Base-by-base conservation (phyloP, 64 coral and sea anemone genomes). In the Montipora foliosa region DNA sequence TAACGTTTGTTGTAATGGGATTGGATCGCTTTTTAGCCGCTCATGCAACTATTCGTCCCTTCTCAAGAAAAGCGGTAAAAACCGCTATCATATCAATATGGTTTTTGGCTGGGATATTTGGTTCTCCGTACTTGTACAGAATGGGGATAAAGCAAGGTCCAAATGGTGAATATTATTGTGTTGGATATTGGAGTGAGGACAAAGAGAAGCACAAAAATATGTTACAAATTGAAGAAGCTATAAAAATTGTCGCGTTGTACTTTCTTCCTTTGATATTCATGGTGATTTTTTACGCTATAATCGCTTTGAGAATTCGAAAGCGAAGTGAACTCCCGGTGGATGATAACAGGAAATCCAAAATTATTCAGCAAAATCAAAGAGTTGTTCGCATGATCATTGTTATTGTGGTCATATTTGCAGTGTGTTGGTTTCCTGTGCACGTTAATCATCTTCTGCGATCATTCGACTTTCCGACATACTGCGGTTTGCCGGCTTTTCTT, bases 351-450 rank as follows among this genome's bases (percentile, higher is more conserved):
- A 49, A 75, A 37, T 52, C 44, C 47, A 88, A 50, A 77, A 88
- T 93, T 20, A 59, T 77, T 13, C 92, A 80, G n/a, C 75, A 88
- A 24, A 93, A 93, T 78, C 83, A 87, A 79, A 83, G 83, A 12
- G 64, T 93, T 3, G 84, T 93, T 2, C 55, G 78, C 46, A 93
- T 93, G 92, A 88, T 93, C 67, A 75, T 88, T 44, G 87, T 83
- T 3, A 80, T 93, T 77, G 92, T 93, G 15, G 78, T 81, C 21
- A 88, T 88, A 57, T 93, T 93, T 52, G 92, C 92, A 2, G 70
- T 93, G 8, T 93, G 92, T 16, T 93, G 92, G 92, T 80, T 93
- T 49, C 92, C 92, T n/a, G 92, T 93, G 17, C 92, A 93, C 75
- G 84, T 93, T 57, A 93, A 93, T 73, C 92, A 93, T 72, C 58